phyloP scores from a whole-genome alignment of 2,888 invertebrate genomes.

The Hypomecis atomaria region DNA sequence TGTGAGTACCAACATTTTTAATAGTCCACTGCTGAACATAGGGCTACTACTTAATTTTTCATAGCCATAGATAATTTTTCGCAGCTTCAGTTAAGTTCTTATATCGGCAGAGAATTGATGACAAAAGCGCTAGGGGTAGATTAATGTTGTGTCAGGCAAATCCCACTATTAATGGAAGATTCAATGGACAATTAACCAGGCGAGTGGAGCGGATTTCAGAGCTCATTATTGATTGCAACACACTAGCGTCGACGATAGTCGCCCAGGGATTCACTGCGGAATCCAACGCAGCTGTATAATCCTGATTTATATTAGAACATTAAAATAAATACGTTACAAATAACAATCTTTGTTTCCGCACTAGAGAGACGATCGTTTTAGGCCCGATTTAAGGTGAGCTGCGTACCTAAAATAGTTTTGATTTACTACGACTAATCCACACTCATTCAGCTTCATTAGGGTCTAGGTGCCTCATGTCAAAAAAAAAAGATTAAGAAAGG shows the following conservation, averaged over 20 bases:
- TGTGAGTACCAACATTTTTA: no score
- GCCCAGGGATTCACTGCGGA: slow-evolving; percentile 1
- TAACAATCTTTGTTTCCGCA: neutral
- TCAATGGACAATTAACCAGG: slow-evolving; percentile 13
- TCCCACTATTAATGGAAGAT: slow-evolving; percentile 13
- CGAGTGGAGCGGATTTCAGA: slow-evolving; percentile 2
- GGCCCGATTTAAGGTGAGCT: no score
- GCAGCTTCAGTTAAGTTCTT: no score
- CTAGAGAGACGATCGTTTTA: neutral
- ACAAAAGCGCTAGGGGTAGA: neutral
- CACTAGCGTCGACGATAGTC: neutral
- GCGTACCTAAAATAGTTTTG: no score
- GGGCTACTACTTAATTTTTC: no score
- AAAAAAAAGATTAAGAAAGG: no score
- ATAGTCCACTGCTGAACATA: no score
- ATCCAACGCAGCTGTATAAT: neutral
- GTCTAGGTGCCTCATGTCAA: no score
- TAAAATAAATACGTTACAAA: neutral
- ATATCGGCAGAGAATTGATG: neutral
- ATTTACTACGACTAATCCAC: no score
- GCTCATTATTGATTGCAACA: slow-evolving; percentile 18
- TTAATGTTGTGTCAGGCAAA: slow-evolving; percentile 15
- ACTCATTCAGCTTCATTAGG: no score
- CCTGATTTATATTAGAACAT: neutral
- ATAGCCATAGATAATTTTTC: no score